Evolutionary conservation across 92 coral and sea anemone species (phyloP), one percentile per base, ranked within the genome.

Genomic region (Actinernus sp.): DNA sequence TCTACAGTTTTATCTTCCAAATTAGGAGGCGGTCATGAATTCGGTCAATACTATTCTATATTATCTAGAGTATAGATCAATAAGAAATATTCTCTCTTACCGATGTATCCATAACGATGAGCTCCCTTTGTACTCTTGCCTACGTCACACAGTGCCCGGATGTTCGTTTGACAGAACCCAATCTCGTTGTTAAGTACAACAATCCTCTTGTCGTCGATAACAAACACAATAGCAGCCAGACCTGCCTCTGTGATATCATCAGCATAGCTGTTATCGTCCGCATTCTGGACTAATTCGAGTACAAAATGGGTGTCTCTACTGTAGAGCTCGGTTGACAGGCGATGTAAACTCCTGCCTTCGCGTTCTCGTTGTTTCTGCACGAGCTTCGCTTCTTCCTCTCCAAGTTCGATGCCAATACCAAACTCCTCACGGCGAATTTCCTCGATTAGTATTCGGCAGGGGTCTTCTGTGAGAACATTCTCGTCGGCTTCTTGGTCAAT

Each of bases 51-150:
- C n/a, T n/a, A n/a, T n/a, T n/a, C n/a, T n/a, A n/a, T n/a, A n/a
- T n/a, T n/a, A n/a, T n/a, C n/a, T n/a, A n/a, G n/a, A n/a, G n/a
- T n/a, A n/a, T n/a, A n/a, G n/a, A n/a, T n/a, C n/a, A n/a, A n/a
- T n/a, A n/a, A n/a, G n/a, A n/a, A n/a, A n/a, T n/a, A n/a, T n/a
- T n/a, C n/a, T 17, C 19, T 65, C 92, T 32, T 30, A 92, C 98
- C 98, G 38, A 92, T 92, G 60, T 92, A 92, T 14, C 98, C 98
- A 68, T 85, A 92, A 18, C 94, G 96, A 47, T 92, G 98, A 27
- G 82, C 86, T 52, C 98, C 98, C 53, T 92, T 92, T 10, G 98
- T 92, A 44, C 98, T 92, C 19, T 80, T 82, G 47, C 98, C 98
- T 8, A 92, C 98, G 49, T 92, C 92, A 68, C 98, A 92, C 63